Percentiles rank a stretch among this genome's conserved stretches.
Evolutionary conservation across 2,888 invertebrate species (phyloP).

Genomic region (Ochropleura leucogaster): DNA sequence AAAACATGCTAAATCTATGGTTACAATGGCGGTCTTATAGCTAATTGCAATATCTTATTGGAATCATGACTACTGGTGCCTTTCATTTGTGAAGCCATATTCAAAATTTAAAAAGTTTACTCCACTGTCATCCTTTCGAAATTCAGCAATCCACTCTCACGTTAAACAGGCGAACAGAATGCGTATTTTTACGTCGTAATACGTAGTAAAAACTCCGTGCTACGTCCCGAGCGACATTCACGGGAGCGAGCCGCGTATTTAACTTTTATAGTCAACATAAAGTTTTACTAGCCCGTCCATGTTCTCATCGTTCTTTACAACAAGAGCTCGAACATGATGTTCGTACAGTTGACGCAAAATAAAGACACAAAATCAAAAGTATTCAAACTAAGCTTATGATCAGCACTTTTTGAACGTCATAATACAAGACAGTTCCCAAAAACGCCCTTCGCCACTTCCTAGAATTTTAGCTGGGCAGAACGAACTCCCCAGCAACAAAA

Average conservation of each 20-base stretch:
- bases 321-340: slow-evolving; percentile 25
- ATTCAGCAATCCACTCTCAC: slow-evolving; percentile 21
- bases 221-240: slow-evolving; percentile 48
- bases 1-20: too few relatives aligned
- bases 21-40: too few relatives aligned
- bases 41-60: too few relatives aligned
- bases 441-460: too few relatives aligned
- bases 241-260: slow-evolving; percentile 53
- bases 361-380: too few relatives aligned
- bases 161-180: slow-evolving; percentile 35
- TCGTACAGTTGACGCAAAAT: slow-evolving; percentile 32
- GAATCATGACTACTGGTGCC: too few relatives aligned
- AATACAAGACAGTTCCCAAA: too few relatives aligned
- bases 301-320: slow-evolving; percentile 48
- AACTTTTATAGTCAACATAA: slow-evolving; percentile 65
- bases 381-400: too few relatives aligned
- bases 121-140: neutral
- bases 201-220: slow-evolving; percentile 37
- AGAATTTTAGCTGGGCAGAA: too few relatives aligned
- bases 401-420: too few relatives aligned
- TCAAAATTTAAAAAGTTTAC: neutral
- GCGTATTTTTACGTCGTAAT: slow-evolving; percentile 46
- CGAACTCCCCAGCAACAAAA: too few relatives aligned
- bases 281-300: slow-evolving; percentile 57
- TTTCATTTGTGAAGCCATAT: neutral